A percentile compares a stretch with the other conserved stretches of the same genome.
These are phyloP conservation scores for Serilophus lunatus DNA, from an alignment of 2,113 vertebrate genomes.

Conservation along the genomic window DNA sequence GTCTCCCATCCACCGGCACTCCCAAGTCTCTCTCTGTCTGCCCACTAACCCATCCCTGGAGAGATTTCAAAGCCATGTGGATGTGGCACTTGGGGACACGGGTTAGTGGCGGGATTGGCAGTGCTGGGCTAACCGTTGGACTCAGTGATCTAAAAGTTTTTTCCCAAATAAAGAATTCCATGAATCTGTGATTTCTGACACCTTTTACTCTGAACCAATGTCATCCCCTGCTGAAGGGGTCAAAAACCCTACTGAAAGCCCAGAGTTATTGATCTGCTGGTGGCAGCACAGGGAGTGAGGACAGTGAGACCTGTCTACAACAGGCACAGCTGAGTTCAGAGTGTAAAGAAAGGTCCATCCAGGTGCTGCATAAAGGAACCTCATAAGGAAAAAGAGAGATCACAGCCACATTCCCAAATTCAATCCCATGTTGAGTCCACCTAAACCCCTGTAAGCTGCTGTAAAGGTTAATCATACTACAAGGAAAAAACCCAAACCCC, in stretches of 20 bases:
- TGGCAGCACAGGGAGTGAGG: neutral
- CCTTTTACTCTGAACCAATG: neutral
- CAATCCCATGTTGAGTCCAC: neutral
- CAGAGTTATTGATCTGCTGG: neutral
- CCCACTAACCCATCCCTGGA: neutral
- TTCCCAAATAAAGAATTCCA: neutral
- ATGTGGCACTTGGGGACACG: neutral
- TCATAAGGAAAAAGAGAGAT: neutral
- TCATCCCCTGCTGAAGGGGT: neutral
- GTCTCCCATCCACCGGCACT: no score
- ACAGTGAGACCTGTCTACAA: neutral
- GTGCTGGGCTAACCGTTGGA: neutral
- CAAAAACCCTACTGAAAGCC: neutral
- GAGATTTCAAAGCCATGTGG: neutral
- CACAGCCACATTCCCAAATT: neutral
- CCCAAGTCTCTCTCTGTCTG: no score
- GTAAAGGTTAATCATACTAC: neutral
- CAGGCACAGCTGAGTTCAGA: neutral
- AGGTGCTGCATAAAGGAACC: neutral
- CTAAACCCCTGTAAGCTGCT: accelerated
- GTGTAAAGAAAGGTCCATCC: neutral
- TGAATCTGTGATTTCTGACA: neutral
- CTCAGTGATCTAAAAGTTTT: neutral
- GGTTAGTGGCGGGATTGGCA: neutral
- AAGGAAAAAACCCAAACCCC: neutral